phyloP scores from a whole-genome alignment of 2,797 vertebrate genomes.

The Heteromormyrus szaboi region DNA sequence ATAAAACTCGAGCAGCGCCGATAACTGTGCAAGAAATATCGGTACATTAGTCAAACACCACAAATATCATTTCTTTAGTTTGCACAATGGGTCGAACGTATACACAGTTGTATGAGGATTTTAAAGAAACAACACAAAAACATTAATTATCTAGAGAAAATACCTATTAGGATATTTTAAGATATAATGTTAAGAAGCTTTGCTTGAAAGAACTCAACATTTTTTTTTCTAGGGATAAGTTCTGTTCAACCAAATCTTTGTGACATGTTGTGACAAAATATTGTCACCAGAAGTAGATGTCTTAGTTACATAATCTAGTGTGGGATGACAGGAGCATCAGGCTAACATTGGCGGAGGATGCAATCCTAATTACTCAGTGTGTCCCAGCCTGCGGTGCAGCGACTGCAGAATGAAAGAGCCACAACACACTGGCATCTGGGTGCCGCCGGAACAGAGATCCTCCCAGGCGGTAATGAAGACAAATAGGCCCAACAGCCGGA shows the following conservation, averaged over 20 bases:
- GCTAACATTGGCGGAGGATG: conserved; percentile 60
- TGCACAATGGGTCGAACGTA: not conserved
- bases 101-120: not conserved
- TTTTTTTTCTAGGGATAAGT: not conserved
- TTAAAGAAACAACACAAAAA: not conserved
- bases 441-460: conserved; percentile 52
- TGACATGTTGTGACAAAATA: conserved; percentile 13
- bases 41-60: not conserved
- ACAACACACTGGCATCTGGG: conserved; percentile 46
- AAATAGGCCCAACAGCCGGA: conserved; percentile 50
- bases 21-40: not conserved
- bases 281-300: conserved; percentile 17
- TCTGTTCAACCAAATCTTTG: conserved; percentile 9
- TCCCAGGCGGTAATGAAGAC: conserved; percentile 67
- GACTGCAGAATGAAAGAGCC: conserved; percentile 57
- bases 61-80: not conserved
- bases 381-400: conserved; percentile 52
- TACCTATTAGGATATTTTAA: not conserved
- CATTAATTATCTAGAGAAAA: not conserved
- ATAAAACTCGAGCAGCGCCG: not conserved
- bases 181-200: not conserved
- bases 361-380: conserved; percentile 67
- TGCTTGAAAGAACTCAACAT: not conserved
- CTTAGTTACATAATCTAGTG: conserved; percentile 58
- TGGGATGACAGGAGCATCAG: conserved; percentile 68